Evolutionary conservation across 2,797 vertebrate species (phyloP), one percentile per base, ranked within the genome.

Genomic region (Argya squamiceps): DNA sequence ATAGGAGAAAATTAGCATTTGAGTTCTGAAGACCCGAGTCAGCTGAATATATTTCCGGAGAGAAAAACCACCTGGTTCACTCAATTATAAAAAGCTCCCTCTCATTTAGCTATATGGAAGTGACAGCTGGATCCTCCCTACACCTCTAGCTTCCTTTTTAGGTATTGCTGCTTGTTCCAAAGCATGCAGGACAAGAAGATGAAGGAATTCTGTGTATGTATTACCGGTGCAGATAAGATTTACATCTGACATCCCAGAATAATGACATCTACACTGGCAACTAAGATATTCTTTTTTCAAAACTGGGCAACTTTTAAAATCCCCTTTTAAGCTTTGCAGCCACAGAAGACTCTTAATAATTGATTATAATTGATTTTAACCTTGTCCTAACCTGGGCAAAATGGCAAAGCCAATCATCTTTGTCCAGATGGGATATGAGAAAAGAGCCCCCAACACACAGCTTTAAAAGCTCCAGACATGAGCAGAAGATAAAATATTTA

Each of bases 401-500:
- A 97, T 98, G 98, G 98, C 98, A 98, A 97, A 98, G 97, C 98
- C 98, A 97, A 98, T 98, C 98, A 97, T 97, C 97, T 98, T 98
- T 98, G 98, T 98, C 98, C 98, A 97, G 98, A 98, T 98, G 98
- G 98, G 94, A 97, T 97, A 98, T 16, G 89, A 98, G 97, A 96
- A 98, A 98, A 98, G 96, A 98, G 97, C 97, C 98, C 97, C 97
- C 96, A 97, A 97, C 95, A 97, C 97, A 97, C 98, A 97, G 98
- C 98, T 99, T 99, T 99, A 99, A 99, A 99, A 99, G 99, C 99
- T 98, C 97, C 97, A 99, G 98, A 99, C 98, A 98, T 98, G 98
- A 98, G 98, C 98, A 98, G 98, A 98, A 98, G 98, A 99, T 99
- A 97, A 99, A 99, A 99, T 99, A 99, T 99, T 99, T 99, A 99